phyloP scores from a whole-genome alignment of 2,888 invertebrate genomes.

The Seira sanloemensis region DNA sequence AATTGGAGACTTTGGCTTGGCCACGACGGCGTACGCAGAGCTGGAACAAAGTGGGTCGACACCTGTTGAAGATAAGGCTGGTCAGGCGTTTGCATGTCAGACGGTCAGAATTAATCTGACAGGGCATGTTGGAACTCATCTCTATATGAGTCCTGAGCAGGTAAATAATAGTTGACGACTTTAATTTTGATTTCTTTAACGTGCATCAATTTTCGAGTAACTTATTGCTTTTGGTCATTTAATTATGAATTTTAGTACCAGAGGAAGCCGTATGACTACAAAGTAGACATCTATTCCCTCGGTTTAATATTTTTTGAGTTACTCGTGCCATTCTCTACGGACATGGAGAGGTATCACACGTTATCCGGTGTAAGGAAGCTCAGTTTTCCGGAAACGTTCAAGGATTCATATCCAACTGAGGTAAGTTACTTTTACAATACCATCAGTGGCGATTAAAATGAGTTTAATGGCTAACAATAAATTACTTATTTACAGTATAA shows the following conservation, averaged over 20 bases:
- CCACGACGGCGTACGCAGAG: constrained; percentile 87
- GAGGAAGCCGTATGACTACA: constrained; percentile 87
- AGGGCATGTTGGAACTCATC: constrained; percentile 87
- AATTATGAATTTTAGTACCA: constrained; percentile 76
- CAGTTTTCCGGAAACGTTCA: constrained; percentile 84
- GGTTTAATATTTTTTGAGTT: constrained; percentile 96
- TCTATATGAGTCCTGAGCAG: constrained; percentile 99
- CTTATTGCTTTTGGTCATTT: too few species aligned
- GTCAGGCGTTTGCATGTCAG: constrained; percentile 68
- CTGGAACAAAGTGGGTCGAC: constrained; percentile 48
- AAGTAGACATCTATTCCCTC: constrained; percentile 96
- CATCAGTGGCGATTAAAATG: background rate
- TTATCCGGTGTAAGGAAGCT: constrained; percentile 82
- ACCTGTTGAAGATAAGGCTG: background rate
- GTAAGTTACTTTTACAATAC: constrained; percentile 77
- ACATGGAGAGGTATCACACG: constrained; percentile 89
- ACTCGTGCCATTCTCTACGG: constrained; percentile 91
- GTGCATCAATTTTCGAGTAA: too few species aligned
- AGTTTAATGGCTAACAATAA: too few species aligned
- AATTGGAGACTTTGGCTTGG: constrained; percentile 99
- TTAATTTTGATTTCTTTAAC: too few species aligned
- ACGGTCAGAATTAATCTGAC: constrained; percentile 74
- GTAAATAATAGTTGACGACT: constrained; percentile 74
- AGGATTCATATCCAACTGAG: constrained; percentile 82
- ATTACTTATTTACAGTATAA: constrained; percentile 79